phyloP scores from a whole-genome alignment of 2,888 invertebrate species.

The Barypeithes pellucidus region DNA sequence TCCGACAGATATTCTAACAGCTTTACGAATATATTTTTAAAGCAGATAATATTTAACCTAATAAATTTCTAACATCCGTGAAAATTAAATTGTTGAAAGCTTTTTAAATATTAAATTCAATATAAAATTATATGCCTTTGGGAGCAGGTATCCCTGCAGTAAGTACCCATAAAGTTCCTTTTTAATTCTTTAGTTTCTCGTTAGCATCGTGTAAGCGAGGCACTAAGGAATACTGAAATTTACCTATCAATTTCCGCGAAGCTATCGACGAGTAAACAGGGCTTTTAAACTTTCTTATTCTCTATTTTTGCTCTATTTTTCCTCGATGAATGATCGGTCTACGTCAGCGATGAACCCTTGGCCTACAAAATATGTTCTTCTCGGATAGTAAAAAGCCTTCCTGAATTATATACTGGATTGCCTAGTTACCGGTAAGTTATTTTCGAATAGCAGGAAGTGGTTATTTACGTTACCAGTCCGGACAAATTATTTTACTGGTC shows the following conservation, averaged over 20 bases:
- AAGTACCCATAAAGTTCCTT: slow-evolving; percentile 27
- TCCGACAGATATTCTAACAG: too few species aligned
- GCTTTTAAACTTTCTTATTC: slow-evolving; percentile 40
- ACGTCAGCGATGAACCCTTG: slow-evolving; percentile 43
- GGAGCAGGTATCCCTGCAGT: slow-evolving; percentile 7
- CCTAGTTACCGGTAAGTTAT: slow-evolving; percentile 37
- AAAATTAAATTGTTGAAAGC: not conserved
- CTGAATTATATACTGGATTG: slow-evolving; percentile 41
- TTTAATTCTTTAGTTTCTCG: slow-evolving; percentile 47
- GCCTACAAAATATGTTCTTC: slow-evolving; percentile 44
- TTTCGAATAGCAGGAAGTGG: not conserved
- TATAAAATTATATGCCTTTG: slow-evolving; percentile 12
- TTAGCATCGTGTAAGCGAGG: slow-evolving; percentile 36
- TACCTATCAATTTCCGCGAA: slow-evolving; percentile 45
- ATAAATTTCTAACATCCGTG: not conserved
- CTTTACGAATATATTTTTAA: not conserved
- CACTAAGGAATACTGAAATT: slow-evolving; percentile 45
- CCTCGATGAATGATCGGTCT: slow-evolving; percentile 50
- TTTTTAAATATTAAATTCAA: slow-evolving; percentile 27
- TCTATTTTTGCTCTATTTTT: slow-evolving; percentile 39
- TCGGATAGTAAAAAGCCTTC: slow-evolving; percentile 38
- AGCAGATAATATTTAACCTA: not conserved
- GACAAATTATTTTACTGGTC: too few species aligned
- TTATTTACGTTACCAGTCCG: not conserved
- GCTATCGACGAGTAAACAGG: slow-evolving; percentile 48